These are phyloP conservation scores for Cyanocitta stelleri DNA, from an alignment of 2,113 vertebrate species.

Conservation along the genomic window DNA sequence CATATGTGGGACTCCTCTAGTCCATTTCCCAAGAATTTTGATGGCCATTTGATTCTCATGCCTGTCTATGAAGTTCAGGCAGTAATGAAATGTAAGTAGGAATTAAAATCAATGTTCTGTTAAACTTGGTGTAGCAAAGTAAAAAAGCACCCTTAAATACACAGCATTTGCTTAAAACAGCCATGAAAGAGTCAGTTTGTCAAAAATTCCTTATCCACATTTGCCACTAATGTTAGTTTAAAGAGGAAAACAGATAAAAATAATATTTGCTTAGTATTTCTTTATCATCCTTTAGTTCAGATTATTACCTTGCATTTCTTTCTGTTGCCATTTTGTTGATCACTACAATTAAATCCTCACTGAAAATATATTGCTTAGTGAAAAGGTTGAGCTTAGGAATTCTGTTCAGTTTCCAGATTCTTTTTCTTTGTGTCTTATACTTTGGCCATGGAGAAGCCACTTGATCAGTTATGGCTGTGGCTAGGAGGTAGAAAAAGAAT, in stretches of 20 bases:
- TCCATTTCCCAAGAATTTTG: slow-evolving; percentile 68
- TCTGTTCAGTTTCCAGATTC: background rate
- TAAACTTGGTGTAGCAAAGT: background rate
- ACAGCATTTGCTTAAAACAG: background rate
- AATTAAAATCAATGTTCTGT: background rate
- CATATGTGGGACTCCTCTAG: slow-evolving; percentile 38
- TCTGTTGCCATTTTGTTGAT: background rate
- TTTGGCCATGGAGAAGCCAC: background rate
- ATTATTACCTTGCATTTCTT: background rate
- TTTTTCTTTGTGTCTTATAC: background rate
- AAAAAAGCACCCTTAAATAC: background rate
- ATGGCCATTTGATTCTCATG: slow-evolving; percentile 69
- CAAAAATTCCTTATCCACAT: background rate
- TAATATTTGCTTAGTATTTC: background rate
- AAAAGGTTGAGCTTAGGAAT: background rate
- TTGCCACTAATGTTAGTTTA: background rate
- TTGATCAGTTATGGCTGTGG: background rate
- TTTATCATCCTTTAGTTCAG: background rate
- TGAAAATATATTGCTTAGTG: background rate
- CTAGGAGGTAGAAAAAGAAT: background rate
- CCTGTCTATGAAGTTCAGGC: slow-evolving; percentile 83
- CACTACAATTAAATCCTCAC: background rate
- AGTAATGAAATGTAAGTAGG: slow-evolving; percentile 83
- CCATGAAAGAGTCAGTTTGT: background rate
- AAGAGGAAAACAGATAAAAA: background rate